Base-by-base conservation (phyloP, 2,113 vertebrate genomes). In the Ivindomyrus marchei region DNA sequence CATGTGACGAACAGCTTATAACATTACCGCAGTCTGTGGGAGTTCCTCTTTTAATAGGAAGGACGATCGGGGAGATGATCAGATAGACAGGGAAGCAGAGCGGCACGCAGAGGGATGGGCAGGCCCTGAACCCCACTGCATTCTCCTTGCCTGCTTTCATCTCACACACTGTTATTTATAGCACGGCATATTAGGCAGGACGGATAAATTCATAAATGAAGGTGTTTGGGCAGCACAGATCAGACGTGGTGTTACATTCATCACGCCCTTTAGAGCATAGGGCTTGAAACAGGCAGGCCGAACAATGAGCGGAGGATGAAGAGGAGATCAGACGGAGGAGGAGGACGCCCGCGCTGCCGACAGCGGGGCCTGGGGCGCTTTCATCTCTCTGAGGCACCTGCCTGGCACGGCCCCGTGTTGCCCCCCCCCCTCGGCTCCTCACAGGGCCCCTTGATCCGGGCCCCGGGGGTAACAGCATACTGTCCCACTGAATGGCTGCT, bases 191-290 rank as follows among this genome's bases (percentile, higher is more conserved):
- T 45, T 21, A 56, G 83, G 83, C 17, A 85, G 80, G 52, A 89
- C 62, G 50, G 42, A 66, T 52, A 89, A 46, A 89, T 89, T 85
- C 77, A 85, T 62, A 89, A 89, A 85, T 85, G 89, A 89, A 89
- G 77, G 89, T 89, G 84, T 89, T 89, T 89, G 31, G 77, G 88
- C 88, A 50, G 31, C 10, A 39, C 36, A 89, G 49, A 89, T 89
- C 89, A 89, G 77, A 89, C 7, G n/a, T 49, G 89, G 80, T 53
- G 31, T 85, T 39, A 89, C 52, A 89, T 58, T 85, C 89, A 89
- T 89, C 52, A 62, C 17, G 52, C 58, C 80, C 84, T 85, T 89
- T 52, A 85, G 39, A 62, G 66, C 17, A 10, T 10, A 45, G 66
- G 27, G 70, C 50, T 85, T 85, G 83, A 89, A 89, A 62, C 89